phyloP scores from a whole-genome alignment of 2,888 invertebrate species.

The Nipponacmea schrenckii region DNA sequence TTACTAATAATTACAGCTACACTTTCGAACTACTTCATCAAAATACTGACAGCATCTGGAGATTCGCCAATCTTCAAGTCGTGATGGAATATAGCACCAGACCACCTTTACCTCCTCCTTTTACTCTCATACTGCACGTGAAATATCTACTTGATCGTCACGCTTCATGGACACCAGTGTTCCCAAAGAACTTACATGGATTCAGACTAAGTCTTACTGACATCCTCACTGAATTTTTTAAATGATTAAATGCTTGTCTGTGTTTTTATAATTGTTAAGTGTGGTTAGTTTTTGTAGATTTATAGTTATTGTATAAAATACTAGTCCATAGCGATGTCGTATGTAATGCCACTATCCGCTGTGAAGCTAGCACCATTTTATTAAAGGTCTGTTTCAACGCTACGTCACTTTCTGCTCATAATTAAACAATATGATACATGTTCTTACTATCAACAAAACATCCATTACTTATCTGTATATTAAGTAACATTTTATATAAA shows the following conservation, averaged over 20 bases:
- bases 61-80: conserved; percentile 49
- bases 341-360: too few relatives aligned
- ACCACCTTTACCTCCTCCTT: conserved; percentile 50
- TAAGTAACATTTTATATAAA: too few relatives aligned
- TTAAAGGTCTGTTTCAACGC: too few relatives aligned
- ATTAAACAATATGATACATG: too few relatives aligned
- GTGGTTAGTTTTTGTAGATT: too few relatives aligned
- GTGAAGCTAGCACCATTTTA: too few relatives aligned
- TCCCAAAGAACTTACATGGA: not conserved
- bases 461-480: too few relatives aligned
- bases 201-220: not conserved
- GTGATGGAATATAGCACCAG: conserved; percentile 52
- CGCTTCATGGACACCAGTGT: not conserved
- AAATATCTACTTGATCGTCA: conserved; percentile 21
- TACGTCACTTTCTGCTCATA: too few relatives aligned
- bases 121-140: conserved; percentile 44
- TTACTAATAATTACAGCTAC: conserved; percentile 39
- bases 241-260: not conserved
- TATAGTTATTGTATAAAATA: too few relatives aligned
- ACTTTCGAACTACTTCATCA: conserved; percentile 52
- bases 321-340: too few relatives aligned
- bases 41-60: conserved; percentile 54
- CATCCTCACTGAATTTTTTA: not conserved
- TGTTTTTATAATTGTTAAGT: not conserved
- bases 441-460: too few relatives aligned